A percentile compares a stretch with the other conserved stretches of the same genome.
Evolutionary conservation across 1,140 invertebrate genomes (phyloP).

Genomic region (Saxidomus purpurata): DNA sequence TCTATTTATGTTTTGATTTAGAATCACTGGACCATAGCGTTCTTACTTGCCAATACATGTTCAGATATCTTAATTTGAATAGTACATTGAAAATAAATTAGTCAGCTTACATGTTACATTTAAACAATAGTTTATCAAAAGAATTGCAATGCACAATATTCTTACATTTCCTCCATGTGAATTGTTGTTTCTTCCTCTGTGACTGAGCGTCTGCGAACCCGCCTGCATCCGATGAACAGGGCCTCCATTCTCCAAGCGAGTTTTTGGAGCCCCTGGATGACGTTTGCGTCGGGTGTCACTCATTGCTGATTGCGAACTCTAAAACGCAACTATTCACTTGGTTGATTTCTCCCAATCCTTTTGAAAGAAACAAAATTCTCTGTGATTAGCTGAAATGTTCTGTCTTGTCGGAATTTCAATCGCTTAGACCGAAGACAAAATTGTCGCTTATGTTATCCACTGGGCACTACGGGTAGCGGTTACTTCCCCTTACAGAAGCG

Average conservation of each 20-base stretch:
- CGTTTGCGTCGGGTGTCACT: conserved; percentile 81
- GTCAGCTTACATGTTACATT: no score
- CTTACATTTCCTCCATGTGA: conserved; percentile 65
- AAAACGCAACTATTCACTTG: not conserved
- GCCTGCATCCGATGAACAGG: conserved; percentile 68
- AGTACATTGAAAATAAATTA: no score
- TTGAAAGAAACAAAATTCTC: no score
- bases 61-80: not conserved
- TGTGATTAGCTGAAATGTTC: no score
- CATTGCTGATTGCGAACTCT: conserved; percentile 66
- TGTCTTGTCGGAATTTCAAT: no score
- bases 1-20: conserved; percentile 61
- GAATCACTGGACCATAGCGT: conserved; percentile 43
- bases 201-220: conserved; percentile 60
- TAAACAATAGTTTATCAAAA: no score
- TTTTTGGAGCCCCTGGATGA: conserved; percentile 70
- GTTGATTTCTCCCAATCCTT: no score
- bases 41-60: conserved; percentile 6
- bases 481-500: no score
- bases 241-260: conserved; percentile 76
- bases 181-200: conserved; percentile 72
- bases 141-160: no score
- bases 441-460: no score
- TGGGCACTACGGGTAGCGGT: no score
- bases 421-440: no score